Base-by-base conservation (phyloP, 1,140 invertebrate species). In the Aphelenchoides avenae region DNA sequence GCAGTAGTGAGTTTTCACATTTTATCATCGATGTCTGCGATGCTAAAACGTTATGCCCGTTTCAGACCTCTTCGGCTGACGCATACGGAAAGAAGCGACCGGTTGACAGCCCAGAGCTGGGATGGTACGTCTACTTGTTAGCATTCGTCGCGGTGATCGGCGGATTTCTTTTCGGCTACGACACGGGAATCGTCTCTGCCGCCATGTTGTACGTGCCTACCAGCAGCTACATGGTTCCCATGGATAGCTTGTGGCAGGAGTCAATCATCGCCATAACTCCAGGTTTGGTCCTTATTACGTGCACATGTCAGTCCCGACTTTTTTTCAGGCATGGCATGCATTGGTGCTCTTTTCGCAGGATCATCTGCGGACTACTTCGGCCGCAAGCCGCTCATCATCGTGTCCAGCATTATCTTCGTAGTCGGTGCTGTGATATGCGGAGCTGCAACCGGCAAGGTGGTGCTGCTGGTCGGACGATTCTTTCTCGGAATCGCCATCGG, bases 81-180 rank as follows among this genome's bases (percentile, higher is more conserved):
- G n/a, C n/a, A n/a, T n/a, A n/a, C n/a, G n/a, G n/a, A n/a, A n/a
- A n/a, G n/a, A n/a, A n/a, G n/a, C n/a, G n/a, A n/a, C n/a, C n/a
- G n/a, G n/a, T n/a, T n/a, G n/a, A n/a, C n/a, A n/a, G n/a, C n/a
- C n/a, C n/a, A n/a, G n/a, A n/a, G n/a, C n/a, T n/a, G n/a, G n/a
- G n/a, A n/a, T n/a, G n/a, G n/a, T n/a, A n/a, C n/a, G n/a, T n/a
- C n/a, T n/a, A n/a, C n/a, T n/a, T n/a, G n/a, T n/a, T n/a, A n/a
- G n/a, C n/a, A n/a, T 29, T 29, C 46, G 74, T 84, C 36, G 79
- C 83, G 27, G 82, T 81, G 13, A 78, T 85, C 9, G 84, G 84
- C 15, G 84, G 84, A 5, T 85, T 85, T 65, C 77, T 85, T 3
- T 85, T 86, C 67, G 84, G 84, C 22, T 85, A 86, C 74, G 84